Evolutionary conservation across 1,140 invertebrate species (phyloP), one percentile per base, ranked within the genome.

Genomic region (Pseudachorutes palmiensis): DNA sequence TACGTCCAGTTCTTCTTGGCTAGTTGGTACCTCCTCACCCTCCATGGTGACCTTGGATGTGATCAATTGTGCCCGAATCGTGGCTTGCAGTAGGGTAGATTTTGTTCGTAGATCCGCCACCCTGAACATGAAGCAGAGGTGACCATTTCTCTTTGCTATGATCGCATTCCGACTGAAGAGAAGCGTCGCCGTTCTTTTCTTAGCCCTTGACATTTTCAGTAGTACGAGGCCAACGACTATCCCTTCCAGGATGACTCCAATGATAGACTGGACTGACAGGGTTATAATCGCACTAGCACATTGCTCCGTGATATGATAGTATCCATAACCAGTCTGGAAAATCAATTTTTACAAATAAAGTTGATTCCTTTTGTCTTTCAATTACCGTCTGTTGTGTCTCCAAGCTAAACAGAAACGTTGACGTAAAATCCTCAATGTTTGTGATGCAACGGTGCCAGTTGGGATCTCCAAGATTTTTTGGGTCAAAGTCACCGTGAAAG

Each of bases 131-230:
- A 78, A 95, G 65, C 90, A 94, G 3, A 63, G 61, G 22, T 41
- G 61, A 2, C 61, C 61, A 26, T 63, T 36, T 5, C 61, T 2
- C 32, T 41, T 14, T 24, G 5, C 19, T 3, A 96, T 90, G 19
- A 93, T 89, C 2, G 92, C 91, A 76, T 92, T 88, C 68, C 88
- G 82, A 70, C 90, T 93, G 80, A 95, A 97, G 76, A 96, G 83
- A 36, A 97, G 80, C 3, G 94, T 96, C 77, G 94, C 91, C n/a
- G 91, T 89, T 64, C 94, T 82, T 77, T 94, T 94, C 79, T 95
- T 94, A 59, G 94, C 92, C 72, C 91, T 81, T 69, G 89, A 90
- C 24, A 92, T 78, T 76, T 89, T 89, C 26, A 89, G 90, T 79
- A 95, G 94, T 24, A 94, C 90, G 71, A 93, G 88, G 71, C 92